Evolutionary conservation across 2,888 invertebrate genomes (phyloP).

Genomic region (Amblyjoppa proteus): DNA sequence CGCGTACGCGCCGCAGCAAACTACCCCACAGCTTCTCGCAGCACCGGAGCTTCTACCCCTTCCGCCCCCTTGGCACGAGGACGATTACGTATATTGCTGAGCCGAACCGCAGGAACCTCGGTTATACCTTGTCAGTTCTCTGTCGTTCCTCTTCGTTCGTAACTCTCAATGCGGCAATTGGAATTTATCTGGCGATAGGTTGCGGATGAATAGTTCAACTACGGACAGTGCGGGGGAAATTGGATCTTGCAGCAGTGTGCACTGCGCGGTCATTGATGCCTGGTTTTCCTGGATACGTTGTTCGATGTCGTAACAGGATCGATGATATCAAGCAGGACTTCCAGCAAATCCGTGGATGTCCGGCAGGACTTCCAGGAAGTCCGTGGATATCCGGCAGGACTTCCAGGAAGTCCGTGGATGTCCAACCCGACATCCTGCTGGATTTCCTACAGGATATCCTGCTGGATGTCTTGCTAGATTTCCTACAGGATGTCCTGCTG

Average conservation of each 20-base stretch:
- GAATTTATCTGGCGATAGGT: conserved; percentile 44
- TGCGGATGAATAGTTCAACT: conserved; percentile 1
- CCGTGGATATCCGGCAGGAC: too few species aligned
- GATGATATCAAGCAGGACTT: too few species aligned
- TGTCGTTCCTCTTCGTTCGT: conserved; percentile 56
- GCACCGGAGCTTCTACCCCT: not conserved
- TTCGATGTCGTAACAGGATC: too few species aligned
- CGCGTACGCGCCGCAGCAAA: conserved; percentile 61
- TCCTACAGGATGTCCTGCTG: too few species aligned
- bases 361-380: too few species aligned
- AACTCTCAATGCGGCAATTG: conserved; percentile 73
- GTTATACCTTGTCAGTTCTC: conserved; percentile 35
- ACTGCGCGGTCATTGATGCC: not conserved
- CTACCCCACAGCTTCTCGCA: conserved; percentile 42
- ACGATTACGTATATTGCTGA: conserved; percentile 23
- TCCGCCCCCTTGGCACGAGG: conserved; percentile 41
- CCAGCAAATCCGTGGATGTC: too few species aligned
- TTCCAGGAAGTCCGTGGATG: too few species aligned
- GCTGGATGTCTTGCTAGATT: too few species aligned
- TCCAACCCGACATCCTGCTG: too few species aligned
- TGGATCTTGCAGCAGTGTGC: not conserved
- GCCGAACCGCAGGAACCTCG: conserved; percentile 51
- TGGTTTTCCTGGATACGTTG: not conserved
- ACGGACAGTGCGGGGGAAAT: not conserved
- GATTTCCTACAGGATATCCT: too few species aligned